Conservation (phyloP, 2,113 vertebrate genomes). For the Indicator indicator region DNA sequence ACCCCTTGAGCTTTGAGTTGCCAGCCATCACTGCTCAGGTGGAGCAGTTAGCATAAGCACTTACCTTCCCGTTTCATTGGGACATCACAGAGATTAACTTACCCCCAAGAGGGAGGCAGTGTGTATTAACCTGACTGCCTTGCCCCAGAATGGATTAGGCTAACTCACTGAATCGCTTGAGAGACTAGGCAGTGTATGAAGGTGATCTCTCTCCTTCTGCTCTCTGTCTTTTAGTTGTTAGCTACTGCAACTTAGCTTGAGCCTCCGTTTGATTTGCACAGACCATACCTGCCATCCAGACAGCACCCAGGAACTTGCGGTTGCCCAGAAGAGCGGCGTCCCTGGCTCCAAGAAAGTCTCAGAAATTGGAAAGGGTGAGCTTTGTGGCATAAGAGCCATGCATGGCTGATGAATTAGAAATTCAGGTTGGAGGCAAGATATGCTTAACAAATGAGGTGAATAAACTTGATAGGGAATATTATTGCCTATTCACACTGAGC, state of each 20-base stretch:
- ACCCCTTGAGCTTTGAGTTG: neutral
- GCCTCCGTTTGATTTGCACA: neutral
- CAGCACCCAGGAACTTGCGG: neutral
- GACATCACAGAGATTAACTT: neutral
- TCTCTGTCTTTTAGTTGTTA: neutral
- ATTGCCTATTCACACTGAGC: neutral
- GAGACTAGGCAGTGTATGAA: neutral
- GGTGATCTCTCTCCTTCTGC: neutral
- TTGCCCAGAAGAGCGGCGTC: constrained; percentile 2
- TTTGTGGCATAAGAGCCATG: neutral
- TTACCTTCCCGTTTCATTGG: neutral
- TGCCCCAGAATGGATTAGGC: neutral
- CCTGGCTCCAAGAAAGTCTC: neutral
- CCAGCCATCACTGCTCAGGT: rapidly evolving
- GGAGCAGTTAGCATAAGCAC: neutral
- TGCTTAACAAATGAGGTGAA: neutral
- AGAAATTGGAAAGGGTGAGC: neutral
- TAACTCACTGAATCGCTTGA: neutral
- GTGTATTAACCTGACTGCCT: neutral
- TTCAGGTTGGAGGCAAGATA: neutral
- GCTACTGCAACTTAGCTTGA: neutral
- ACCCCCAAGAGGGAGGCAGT: neutral
- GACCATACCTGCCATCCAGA: constrained; percentile 19
- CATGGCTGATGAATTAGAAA: neutral
- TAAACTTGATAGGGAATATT: neutral